Evolutionary conservation across 2,113 vertebrate species (phyloP).

Genomic region (Neogobius melanostomus): DNA sequence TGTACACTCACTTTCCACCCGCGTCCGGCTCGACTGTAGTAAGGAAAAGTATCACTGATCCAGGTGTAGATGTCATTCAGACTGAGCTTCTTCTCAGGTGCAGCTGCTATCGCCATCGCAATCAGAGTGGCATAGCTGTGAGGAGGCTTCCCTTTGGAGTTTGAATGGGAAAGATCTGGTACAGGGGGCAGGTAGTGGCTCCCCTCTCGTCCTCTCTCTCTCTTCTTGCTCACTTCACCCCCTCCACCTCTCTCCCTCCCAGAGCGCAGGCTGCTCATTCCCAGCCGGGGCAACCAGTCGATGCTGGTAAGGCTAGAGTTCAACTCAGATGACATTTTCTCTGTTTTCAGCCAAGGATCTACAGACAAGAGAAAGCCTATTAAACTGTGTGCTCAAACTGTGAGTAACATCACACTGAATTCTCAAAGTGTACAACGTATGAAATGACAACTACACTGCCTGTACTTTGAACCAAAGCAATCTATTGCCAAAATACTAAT

Average conservation of each 20-base stretch:
- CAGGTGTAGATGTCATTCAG: conserved; percentile 98
- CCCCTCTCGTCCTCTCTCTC: conserved; percentile 77
- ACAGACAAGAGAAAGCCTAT: conserved; percentile 15
- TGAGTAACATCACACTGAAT: background rate
- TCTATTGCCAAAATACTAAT: conserved; percentile 23
- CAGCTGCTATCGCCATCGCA: conserved; percentile 92
- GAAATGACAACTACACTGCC: conserved; percentile 29
- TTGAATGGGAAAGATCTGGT: conserved; percentile 74
- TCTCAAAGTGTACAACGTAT: conserved; percentile 18
- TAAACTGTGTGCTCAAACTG: conserved; percentile 8
- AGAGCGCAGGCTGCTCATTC: conserved; percentile 84
- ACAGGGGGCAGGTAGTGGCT: conserved; percentile 70
- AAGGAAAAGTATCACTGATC: conserved; percentile 95
- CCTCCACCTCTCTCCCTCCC: conserved; percentile 85
- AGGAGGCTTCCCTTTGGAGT: conserved; percentile 90
- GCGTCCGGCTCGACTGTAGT: conserved; percentile 90
- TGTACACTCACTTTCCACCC: conserved; percentile 88
- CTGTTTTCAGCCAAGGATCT: conserved; percentile 30
- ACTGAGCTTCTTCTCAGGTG: conserved; percentile 91
- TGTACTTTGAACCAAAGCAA: conserved; percentile 36
- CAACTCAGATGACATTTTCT: conserved; percentile 89
- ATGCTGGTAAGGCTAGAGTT: conserved; percentile 97
- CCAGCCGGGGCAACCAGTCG: conserved; percentile 95
- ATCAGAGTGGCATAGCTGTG: conserved; percentile 98
- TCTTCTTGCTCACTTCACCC: conserved; percentile 78